Conservation (phyloP, 1,140 invertebrate genomes). For the Centruroides vittatus region DNA sequence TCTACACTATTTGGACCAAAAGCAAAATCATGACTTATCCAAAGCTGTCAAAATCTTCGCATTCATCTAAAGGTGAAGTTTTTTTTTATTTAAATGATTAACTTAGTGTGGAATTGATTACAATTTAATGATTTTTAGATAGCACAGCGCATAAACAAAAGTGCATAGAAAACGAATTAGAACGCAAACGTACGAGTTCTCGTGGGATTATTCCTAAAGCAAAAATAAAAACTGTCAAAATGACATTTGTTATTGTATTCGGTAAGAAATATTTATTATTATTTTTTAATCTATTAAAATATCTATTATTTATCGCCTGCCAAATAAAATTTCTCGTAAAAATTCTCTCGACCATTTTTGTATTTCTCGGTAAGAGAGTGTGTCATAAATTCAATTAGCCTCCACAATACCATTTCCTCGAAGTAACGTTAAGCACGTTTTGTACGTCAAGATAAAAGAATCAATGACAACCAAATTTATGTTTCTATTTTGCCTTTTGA, state of each 20-base stretch:
- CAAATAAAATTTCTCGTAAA: too few species aligned
- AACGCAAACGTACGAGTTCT: conserved; percentile 29
- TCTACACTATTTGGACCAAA: conserved; percentile 82
- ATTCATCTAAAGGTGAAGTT: neutral
- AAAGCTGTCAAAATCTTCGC: conserved; percentile 6
- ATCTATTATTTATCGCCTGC: neutral
- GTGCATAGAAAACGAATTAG: conserved; percentile 21
- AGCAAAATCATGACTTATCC: conserved; percentile 27
- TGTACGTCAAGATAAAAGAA: too few species aligned
- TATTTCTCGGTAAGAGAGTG: too few species aligned
- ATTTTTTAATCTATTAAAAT: neutral
- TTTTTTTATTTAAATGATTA: neutral
- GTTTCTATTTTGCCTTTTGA: too few species aligned
- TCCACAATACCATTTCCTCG: too few species aligned
- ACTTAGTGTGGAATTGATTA: too few species aligned
- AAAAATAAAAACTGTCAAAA: conserved; percentile 93
- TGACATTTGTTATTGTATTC: conserved; percentile 91
- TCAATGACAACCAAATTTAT: too few species aligned
- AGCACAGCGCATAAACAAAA: too few species aligned
- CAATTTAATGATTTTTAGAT: too few species aligned
- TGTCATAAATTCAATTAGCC: too few species aligned
- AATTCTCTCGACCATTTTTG: too few species aligned
- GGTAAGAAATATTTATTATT: conserved; percentile 38
- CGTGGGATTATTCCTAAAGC: conserved; percentile 75
- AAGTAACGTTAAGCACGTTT: too few species aligned